phyloP scores from a whole-genome alignment of 2,888 invertebrate species.

The Catocala nupta region DNA sequence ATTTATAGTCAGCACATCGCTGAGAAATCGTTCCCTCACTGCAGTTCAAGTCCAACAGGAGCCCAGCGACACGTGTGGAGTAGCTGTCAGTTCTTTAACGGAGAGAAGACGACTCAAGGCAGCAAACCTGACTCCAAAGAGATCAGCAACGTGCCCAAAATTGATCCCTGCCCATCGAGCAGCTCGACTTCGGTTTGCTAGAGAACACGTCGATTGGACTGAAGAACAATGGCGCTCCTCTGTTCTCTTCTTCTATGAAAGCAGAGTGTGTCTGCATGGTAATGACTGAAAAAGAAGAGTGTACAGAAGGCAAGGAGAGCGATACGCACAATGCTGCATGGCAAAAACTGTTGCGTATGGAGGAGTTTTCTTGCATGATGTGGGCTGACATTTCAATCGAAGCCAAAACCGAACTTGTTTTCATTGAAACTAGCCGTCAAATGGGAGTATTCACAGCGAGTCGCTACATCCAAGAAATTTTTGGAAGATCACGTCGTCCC shows the following conservation, averaged over 20 bases:
- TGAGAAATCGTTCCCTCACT: no score
- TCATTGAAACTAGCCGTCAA: no score
- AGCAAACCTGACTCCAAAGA: background rate
- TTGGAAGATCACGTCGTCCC: no score
- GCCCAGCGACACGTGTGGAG: background rate
- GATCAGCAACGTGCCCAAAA: slow-evolving; percentile 8
- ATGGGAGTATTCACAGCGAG: no score
- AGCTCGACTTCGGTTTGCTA: slow-evolving; percentile 35
- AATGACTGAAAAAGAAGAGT: slow-evolving; percentile 30
- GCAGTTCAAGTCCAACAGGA: background rate
- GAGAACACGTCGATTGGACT: slow-evolving; percentile 9
- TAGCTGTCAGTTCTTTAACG: slow-evolving; percentile 1
- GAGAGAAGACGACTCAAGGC: background rate
- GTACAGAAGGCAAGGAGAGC: slow-evolving; percentile 28
- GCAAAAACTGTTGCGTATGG: no score
- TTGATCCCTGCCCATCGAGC: slow-evolving; percentile 30
- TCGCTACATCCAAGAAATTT: no score
- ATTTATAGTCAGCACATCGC: no score
- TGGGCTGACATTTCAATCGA: no score
- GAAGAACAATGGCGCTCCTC: slow-evolving; percentile 6
- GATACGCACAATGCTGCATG: no score
- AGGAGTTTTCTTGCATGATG: no score
- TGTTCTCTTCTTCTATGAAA: slow-evolving; percentile 28
- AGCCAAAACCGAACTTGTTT: no score
- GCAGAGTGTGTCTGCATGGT: slow-evolving; percentile 31